Evolutionary conservation across 2,888 invertebrate genomes (phyloP), one percentile per base, ranked within the genome.

Genomic region (Synanthedon myopaeformis): DNA sequence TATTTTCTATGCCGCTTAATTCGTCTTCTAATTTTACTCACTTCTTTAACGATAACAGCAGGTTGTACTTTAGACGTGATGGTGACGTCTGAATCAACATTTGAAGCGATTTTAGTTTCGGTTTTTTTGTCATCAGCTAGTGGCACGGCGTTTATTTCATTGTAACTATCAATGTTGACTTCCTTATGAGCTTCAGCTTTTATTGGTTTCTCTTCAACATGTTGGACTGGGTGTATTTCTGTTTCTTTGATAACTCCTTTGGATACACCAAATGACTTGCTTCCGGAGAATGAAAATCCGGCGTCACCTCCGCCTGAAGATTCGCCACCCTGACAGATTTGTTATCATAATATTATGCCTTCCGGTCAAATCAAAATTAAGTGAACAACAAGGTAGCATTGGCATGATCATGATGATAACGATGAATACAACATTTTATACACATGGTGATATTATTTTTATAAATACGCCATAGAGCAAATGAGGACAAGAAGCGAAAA

Each of bases 21-120:
- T 13, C 45, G 13, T 45, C 12, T n/a, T 4, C 14, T 45, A 11
- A 45, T 45, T 52, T 64, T 75, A 84, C 84, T 84, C 76, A 86
- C 84, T 76, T 86, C 82, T 72, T 82, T 78, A 1, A 76, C 70
- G 54, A 76, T 51, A 19, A 66, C 69, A 35, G 72, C 56, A 14
- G 73, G 72, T 58, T 67, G n/a, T 14, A 14, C 42, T 49, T 41
- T 17, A 53, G 42, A 23, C 41, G 35, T 49, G 49, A 53, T 19
- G 23, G n/a, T 14, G 42, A 49, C 17, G 4, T 49, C 23, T 49
- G 49, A 17, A 17, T 49, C 19, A 12, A 14, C 12, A 19, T 23
- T 23, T 19, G 17, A 13, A 23, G 68, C 60, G 19, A 64, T 56
- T 49, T 65, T 64, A 8, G 62, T 61, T 42, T 67, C 55, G 28